phyloP scores from a whole-genome alignment of 2,113 vertebrate species.

The Miniopterus natalensis region DNA sequence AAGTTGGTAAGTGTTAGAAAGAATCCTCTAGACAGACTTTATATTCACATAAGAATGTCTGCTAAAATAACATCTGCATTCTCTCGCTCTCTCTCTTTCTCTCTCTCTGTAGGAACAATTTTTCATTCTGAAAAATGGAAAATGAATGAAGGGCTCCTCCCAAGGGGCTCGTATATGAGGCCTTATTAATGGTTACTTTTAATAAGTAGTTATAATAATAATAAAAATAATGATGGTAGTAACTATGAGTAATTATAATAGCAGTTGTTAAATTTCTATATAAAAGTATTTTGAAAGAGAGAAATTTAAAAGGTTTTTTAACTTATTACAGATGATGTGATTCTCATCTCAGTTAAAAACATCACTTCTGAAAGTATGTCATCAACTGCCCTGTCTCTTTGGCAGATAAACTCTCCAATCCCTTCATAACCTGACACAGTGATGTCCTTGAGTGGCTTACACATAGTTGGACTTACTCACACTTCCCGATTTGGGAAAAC shows the following conservation, averaged over 20 bases:
- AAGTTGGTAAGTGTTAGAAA: background rate
- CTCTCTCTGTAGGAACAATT: background rate
- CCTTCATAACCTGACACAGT: background rate
- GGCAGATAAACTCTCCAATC: background rate
- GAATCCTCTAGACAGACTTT: background rate
- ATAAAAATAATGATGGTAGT: background rate
- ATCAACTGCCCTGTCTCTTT: background rate
- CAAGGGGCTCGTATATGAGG: background rate
- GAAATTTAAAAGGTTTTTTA: background rate
- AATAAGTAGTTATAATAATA: background rate
- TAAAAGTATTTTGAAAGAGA: background rate
- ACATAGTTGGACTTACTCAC: constrained; percentile 50
- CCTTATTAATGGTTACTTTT: constrained; percentile 30
- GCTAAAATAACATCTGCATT: background rate
- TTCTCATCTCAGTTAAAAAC: constrained; percentile 46
- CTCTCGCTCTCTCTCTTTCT: too few species aligned
- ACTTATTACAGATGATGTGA: background rate
- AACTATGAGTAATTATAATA: background rate
- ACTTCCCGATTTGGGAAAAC: background rate
- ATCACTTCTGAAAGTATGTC: constrained; percentile 8
- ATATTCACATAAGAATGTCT: background rate
- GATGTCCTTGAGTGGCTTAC: background rate
- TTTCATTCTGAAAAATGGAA: background rate
- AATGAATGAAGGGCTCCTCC: constrained; percentile 2
- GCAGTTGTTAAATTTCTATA: background rate